Base-by-base conservation (phyloP, 2,797 vertebrate species). In the Brachyalestes nurse region DNA sequence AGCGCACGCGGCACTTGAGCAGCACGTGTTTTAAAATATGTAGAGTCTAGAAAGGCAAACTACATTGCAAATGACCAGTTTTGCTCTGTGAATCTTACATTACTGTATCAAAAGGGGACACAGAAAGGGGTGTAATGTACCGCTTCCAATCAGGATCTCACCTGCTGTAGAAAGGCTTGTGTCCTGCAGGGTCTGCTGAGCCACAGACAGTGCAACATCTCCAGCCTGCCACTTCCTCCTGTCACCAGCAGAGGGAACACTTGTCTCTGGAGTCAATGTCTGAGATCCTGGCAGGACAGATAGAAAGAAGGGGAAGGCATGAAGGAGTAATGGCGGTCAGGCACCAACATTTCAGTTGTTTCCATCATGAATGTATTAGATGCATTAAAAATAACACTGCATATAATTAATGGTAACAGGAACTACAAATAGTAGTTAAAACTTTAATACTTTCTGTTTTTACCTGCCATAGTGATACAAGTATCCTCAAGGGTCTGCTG, bases 401-500 rank as follows among this genome's bases (percentile, higher is more conserved):
- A 42, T 6, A 42, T 6, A 42, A 42, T 42, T 42, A 42, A 42
- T 42, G 42, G 42, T 42, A 6, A 42, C 9, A 42, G 9, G 42
- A 42, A 42, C 9, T 42, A 42, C 3, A 42, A 42, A 3, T 28
- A 34, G 4, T 2, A 34, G 34, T 6, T 9, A 21, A 58, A 9
- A 16, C 1, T 3, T 14, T 1, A 25, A 49, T 45, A 16, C 10
- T 23, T 28, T 45, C 21, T 9, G 12, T 53, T 78, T 6, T 16
- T 79, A 86, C 82, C 81, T 80, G 83, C 28, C 17, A 62, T 21
- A 65, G 83, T 88, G 34, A 90, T 83, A 84, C 92, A 89, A 1
- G 95, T 96, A 13, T 96, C 89, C 73, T 96, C 97, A 71, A 97
- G 87, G 0, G 95, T 94, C 79, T 95, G 90, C 14, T 95, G 93